phyloP scores from a whole-genome alignment of 2,797 vertebrate species.

The Schizopygopsis malacanthus region DNA sequence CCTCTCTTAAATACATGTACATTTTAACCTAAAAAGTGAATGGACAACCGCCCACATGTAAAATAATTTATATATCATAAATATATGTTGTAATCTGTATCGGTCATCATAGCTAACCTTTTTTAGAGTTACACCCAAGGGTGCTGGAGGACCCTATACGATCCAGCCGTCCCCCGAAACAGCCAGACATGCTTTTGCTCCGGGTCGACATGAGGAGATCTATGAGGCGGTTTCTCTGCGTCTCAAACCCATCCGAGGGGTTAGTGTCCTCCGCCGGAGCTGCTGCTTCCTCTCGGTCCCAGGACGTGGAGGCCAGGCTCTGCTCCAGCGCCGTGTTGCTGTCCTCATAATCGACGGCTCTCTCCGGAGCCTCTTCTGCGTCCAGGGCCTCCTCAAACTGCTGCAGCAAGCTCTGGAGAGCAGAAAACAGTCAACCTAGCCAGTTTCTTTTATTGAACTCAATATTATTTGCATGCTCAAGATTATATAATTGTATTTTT shows the following conservation, averaged over 20 bases:
- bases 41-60: neutral
- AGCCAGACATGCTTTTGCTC: constrained; percentile 76
- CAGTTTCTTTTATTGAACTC: neutral
- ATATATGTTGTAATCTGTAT: neutral
- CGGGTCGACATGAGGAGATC: constrained; percentile 79
- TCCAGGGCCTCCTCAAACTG: constrained; percentile 80
- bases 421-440: neutral
- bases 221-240: constrained; percentile 76
- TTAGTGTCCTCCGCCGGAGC: constrained; percentile 34
- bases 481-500: neutral
- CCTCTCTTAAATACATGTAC: neutral
- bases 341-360: constrained; percentile 67
- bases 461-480: neutral
- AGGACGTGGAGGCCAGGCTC: constrained; percentile 60
- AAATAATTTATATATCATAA: constrained; percentile 21
- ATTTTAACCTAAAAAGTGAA: neutral
- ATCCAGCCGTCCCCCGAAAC: constrained; percentile 86
- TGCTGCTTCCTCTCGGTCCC: constrained; percentile 67
- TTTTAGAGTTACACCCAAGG: constrained; percentile 81
- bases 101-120: constrained; percentile 63
- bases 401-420: constrained; percentile 80
- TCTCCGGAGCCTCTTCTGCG: constrained; percentile 67
- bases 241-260: constrained; percentile 54
- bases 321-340: no score
- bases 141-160: constrained; percentile 84